phyloP scores from a whole-genome alignment of 2,113 vertebrate species.

The Pluvialis apricaria region DNA sequence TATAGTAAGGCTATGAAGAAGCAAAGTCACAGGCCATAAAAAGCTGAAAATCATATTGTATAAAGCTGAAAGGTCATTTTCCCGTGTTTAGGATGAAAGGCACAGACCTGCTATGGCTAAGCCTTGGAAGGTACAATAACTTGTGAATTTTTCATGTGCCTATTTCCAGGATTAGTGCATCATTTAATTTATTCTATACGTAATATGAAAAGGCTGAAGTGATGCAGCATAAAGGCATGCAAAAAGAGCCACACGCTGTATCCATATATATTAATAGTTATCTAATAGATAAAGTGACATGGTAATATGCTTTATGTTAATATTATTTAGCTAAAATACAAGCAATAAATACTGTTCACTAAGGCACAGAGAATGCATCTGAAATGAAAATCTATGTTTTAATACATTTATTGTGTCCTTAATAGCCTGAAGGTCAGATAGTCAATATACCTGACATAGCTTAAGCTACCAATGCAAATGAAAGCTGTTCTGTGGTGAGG shows the following conservation, averaged over 20 bases:
- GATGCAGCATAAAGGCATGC: not conserved
- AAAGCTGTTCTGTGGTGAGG: not conserved
- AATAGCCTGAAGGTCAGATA: not conserved
- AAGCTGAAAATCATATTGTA: not conserved
- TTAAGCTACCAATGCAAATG: not conserved
- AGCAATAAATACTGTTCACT: not conserved
- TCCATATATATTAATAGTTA: not conserved
- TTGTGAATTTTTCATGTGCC: not conserved
- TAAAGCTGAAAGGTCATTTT: not conserved
- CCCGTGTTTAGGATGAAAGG: not conserved
- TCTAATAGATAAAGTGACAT: not conserved
- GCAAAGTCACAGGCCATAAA: not conserved
- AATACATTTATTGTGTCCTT: not conserved
- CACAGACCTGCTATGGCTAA: not conserved
- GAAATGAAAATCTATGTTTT: not conserved
- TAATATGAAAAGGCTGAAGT: not conserved
- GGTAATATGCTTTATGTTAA: not conserved
- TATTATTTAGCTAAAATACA: not conserved
- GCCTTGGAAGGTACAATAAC: not conserved
- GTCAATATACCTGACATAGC: not conserved
- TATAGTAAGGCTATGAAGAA: not conserved
- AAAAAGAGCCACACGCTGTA: not conserved
- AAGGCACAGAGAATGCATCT: not conserved
- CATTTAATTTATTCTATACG: not conserved
- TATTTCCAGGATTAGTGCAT: not conserved